Percentiles rank a stretch among this genome's conserved stretches.
Conservation (phyloP, 2,888 invertebrate species). For the Trachelus iudaicus region DNA sequence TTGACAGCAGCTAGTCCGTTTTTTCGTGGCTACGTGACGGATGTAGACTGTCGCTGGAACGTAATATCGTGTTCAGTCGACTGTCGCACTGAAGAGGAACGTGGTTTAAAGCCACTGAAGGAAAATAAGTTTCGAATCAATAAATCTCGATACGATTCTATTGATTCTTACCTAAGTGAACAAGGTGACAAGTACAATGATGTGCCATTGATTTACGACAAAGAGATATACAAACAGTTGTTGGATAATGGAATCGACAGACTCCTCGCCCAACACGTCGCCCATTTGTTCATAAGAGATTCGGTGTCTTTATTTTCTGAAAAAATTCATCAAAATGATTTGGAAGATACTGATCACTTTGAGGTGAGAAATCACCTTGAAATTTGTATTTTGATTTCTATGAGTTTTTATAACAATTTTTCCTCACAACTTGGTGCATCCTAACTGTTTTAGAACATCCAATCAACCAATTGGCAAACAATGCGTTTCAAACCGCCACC, state of each 20-base stretch:
- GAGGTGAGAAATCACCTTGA: slow-evolving; percentile 74
- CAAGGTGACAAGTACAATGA: slow-evolving; percentile 94
- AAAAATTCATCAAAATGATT: slow-evolving; percentile 93
- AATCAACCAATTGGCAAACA: slow-evolving; percentile 99
- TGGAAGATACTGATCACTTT: slow-evolving; percentile 96
- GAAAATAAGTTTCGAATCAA: slow-evolving; percentile 84
- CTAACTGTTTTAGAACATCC: slow-evolving; percentile 81
- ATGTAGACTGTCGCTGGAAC: slow-evolving; percentile 98
- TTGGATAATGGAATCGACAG: slow-evolving; percentile 92
- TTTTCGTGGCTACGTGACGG: slow-evolving; percentile 92
- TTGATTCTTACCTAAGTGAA: slow-evolving; percentile 95
- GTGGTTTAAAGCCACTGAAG: slow-evolving; percentile 80
- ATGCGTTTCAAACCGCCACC: slow-evolving; percentile 99
- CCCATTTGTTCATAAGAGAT: slow-evolving; percentile 98
- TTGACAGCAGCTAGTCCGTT: slow-evolving; percentile 96
- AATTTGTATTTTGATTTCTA: slow-evolving; percentile 15
- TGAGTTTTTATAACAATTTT: slow-evolving; percentile 6
- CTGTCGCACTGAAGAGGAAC: slow-evolving; percentile 92
- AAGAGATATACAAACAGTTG: slow-evolving; percentile 84
- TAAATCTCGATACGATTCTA: slow-evolving; percentile 97
- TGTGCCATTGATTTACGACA: slow-evolving; percentile 88
- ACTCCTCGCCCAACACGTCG: slow-evolving; percentile 92
- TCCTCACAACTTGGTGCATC: too few relatives aligned
- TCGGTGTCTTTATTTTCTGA: slow-evolving; percentile 95
- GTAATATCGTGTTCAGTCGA: slow-evolving; percentile 97